Evolutionary conservation across 2,888 invertebrate genomes (phyloP).

Genomic region (Epirrita christyi): DNA sequence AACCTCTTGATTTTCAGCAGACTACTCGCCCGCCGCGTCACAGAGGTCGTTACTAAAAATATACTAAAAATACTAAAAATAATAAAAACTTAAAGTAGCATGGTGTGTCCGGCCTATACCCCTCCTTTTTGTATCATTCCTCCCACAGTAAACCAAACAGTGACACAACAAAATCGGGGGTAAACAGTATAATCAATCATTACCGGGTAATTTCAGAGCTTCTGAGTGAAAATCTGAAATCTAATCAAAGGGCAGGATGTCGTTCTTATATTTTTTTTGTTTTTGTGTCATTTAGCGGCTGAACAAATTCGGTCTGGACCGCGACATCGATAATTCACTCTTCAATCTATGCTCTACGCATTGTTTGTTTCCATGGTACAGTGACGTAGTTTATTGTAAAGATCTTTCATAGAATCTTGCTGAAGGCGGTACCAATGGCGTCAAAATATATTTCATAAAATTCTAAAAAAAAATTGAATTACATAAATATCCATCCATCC

Average conservation of each 20-base stretch:
- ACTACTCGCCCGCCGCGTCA: no score
- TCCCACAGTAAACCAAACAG: conserved; percentile 60
- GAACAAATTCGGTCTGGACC: conserved; percentile 74
- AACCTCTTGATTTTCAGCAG: no score
- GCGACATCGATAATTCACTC: conserved; percentile 80
- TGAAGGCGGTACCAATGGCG: no score
- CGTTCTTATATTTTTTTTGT: conserved; percentile 65
- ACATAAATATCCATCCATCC: no score
- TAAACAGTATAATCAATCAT: conserved; percentile 80
- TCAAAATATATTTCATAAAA: no score
- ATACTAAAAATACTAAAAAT: no score
- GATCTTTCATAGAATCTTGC: no score
- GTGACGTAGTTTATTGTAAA: no score
- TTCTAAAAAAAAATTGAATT: no score
- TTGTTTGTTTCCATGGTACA: conserved; percentile 58
- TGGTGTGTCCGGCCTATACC: no score
- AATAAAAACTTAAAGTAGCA: no score
- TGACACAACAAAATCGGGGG: conserved; percentile 69
- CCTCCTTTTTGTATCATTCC: conserved; percentile 22
- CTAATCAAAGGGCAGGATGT: conserved; percentile 73
- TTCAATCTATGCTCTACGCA: conserved; percentile 61
- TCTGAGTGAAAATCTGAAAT: conserved; percentile 62
- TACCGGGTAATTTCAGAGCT: conserved; percentile 66
- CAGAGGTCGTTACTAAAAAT: no score
- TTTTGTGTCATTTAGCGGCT: conserved; percentile 58